A percentile compares a stretch with the other conserved stretches of the same genome.
phyloP scores from a whole-genome alignment of 2,113 vertebrate species.

The Telmatochromis brichardi region DNA sequence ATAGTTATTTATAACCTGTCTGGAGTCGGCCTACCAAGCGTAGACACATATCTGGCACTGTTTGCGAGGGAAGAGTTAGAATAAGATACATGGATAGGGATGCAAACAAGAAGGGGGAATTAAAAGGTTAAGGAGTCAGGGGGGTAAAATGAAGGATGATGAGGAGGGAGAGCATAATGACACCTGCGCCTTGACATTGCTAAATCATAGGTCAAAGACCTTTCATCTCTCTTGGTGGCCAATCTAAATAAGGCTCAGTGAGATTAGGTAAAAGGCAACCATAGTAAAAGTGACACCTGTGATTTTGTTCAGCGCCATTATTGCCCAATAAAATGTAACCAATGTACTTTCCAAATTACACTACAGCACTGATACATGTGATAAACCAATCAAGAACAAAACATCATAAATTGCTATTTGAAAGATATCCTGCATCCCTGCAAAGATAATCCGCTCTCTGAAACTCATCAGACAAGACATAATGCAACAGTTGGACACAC shows the following conservation, averaged over 20 bases:
- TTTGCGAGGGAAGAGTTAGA: slow-evolving; percentile 38
- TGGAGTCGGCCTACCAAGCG: slow-evolving; percentile 51
- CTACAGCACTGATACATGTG: not conserved
- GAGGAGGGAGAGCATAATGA: not conserved
- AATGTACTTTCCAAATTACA: slow-evolving; percentile 9
- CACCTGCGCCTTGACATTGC: not conserved
- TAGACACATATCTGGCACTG: slow-evolving; percentile 61
- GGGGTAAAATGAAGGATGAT: not conserved
- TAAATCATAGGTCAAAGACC: not conserved
- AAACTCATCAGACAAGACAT: not conserved
- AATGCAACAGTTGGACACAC: not conserved
- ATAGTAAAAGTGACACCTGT: not conserved
- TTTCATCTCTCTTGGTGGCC: not conserved
- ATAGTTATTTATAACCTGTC: slow-evolving; percentile 68
- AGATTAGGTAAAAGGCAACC: slow-evolving; percentile 1
- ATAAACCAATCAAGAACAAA: not conserved
- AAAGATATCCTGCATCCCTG: not conserved
- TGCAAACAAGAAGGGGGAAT: slow-evolving; percentile 6
- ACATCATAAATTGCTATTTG: not conserved
- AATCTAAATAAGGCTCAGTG: not conserved
- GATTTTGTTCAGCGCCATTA: not conserved
- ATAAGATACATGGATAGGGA: slow-evolving; percentile 25
- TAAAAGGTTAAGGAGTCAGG: slow-evolving; percentile 12
- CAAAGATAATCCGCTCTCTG: not conserved
- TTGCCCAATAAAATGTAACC: slow-evolving; percentile 6